Base-by-base conservation (phyloP, 2,888 invertebrate species). In the Diplolepis rosae region DNA sequence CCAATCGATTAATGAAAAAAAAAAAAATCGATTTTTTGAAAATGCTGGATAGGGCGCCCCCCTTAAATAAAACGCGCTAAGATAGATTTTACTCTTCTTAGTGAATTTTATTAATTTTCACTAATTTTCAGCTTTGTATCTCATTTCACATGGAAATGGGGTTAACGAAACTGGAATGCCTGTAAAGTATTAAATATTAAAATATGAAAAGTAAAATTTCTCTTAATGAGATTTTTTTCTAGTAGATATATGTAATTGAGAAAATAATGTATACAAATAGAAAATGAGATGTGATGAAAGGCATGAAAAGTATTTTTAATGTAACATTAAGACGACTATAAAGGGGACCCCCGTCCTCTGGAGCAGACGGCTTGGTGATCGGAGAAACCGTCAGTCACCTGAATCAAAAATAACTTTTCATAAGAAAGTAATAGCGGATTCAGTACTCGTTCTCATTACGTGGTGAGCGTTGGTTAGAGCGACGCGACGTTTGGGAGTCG, bases 381-480 rank as follows among this genome's bases (percentile, higher is more conserved):
- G 72, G 68, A 35, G 56, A 32, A 65, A 50, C 11, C 68, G n/a
- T 22, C 65, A 39, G 51, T 61, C n/a, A n/a, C n/a, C 61, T 71
- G 71, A 77, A 75, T 61, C 61, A 35, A 71, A 83, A 81, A 82
- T 81, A 77, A 75, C 81, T 81, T 82, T 84, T 81, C 79, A 84
- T 77, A 80, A 79, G 79, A 76, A 83, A 80, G 80, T 83, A 84
- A 83, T 84, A 82, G 81, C 79, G 76, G 79, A 82, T 79, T 80
- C 79, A 82, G 80, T 80, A 80, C 82, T 82, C 80, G 84, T 79
- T 77, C 84, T 84, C 82, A 83, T 84, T 84, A 84, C 83, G 74
- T 68, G 71, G 66, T 71, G 69, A 70, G 30, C 71, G 66, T 51
- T 50, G 71, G 74, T 70, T 72, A 71, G 73, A 74, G 72, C 66